Evolutionary conservation across 2,888 invertebrate genomes (phyloP).

Genomic region (Camponotus fellah): DNA sequence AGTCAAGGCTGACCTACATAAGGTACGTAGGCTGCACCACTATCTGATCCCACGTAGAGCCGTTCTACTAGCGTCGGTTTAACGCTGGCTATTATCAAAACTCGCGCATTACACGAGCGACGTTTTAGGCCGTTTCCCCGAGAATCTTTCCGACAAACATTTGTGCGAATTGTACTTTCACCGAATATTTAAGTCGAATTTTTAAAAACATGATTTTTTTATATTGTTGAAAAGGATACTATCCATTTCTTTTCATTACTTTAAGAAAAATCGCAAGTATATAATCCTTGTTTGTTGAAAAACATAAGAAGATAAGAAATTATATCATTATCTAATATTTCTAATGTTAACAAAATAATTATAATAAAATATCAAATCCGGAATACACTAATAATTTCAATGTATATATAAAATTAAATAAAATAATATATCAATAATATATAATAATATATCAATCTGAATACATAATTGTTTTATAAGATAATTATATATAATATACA

Average conservation of each 20-base stretch:
- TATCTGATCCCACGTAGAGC: constrained; percentile 68
- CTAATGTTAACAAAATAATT: constrained; percentile 6
- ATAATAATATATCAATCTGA: background rate
- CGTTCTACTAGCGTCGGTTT: constrained; percentile 64
- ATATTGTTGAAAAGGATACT: background rate
- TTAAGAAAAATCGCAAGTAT: background rate
- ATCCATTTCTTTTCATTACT: background rate
- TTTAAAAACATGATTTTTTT: background rate
- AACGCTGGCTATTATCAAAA: constrained; percentile 60
- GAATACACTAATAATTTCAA: background rate
- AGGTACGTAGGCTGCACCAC: constrained; percentile 73
- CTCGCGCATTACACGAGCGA: constrained; percentile 56
- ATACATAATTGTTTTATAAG: background rate
- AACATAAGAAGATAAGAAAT: background rate
- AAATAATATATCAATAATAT: constrained; percentile 1
- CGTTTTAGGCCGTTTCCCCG: constrained; percentile 33
- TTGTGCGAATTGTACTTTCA: background rate
- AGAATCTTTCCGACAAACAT: constrained; percentile 42
- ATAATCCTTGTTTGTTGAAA: background rate
- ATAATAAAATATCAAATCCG: background rate
- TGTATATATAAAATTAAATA: constrained; percentile 3
- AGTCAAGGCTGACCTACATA: constrained; percentile 83
- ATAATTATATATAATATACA: background rate
- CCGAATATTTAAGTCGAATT: background rate
- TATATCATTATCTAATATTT: background rate